Evolutionary conservation across 2,113 vertebrate genomes (phyloP).

Genomic region (Chloropsis hardwickii): DNA sequence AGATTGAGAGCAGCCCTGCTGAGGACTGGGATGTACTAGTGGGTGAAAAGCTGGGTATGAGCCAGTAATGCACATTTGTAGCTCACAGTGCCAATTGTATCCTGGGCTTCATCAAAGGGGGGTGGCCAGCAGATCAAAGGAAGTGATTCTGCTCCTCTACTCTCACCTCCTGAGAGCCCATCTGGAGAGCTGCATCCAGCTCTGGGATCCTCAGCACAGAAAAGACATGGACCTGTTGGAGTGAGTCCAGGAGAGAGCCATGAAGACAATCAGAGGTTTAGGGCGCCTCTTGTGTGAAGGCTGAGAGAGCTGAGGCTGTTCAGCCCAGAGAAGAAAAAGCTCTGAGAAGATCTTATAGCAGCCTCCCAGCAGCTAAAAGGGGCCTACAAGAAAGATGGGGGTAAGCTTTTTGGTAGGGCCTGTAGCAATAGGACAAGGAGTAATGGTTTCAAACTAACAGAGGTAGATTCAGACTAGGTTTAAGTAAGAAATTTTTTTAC

Average conservation of each 20-base stretch:
- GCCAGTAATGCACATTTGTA: rapidly evolving
- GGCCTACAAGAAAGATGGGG: neutral
- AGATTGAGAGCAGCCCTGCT: neutral
- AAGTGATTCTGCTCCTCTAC: neutral
- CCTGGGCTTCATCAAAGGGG: neutral
- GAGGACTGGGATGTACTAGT: neutral
- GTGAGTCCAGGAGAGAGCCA: neutral
- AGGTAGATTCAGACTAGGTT: neutral
- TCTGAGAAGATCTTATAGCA: neutral
- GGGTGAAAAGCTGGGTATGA: neutral
- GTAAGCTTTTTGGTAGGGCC: neutral
- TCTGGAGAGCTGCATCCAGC: neutral
- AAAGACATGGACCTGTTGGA: neutral
- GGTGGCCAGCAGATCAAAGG: neutral
- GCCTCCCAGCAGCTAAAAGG: neutral
- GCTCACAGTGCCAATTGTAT: neutral
- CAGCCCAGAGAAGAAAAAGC: neutral
- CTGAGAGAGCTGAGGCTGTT: neutral
- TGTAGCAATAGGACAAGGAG: neutral
- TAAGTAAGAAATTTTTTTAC: neutral
- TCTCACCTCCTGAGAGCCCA: neutral
- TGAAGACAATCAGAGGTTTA: neutral
- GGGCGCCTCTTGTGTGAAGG: neutral
- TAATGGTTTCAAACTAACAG: neutral
- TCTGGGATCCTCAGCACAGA: neutral